Conservation (phyloP, 1,140 invertebrate species). For the Drosophila sulfurigaster region DNA sequence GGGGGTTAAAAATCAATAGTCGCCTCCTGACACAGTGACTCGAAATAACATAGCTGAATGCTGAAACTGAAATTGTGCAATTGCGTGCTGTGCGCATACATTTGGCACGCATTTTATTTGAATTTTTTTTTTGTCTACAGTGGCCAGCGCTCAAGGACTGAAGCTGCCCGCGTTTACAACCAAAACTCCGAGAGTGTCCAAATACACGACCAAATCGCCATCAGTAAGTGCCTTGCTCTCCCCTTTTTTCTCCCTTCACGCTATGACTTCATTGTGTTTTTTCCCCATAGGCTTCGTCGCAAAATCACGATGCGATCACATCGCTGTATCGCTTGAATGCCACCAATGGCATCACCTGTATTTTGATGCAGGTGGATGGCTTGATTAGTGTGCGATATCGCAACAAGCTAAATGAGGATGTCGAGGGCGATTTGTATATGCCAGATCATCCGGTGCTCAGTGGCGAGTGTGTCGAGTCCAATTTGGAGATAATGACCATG, state of each 20-base stretch:
- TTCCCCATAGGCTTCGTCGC: constrained; percentile 65
- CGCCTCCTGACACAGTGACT: constrained; percentile 64
- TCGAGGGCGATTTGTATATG: constrained; percentile 89
- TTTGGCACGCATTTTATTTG: constrained; percentile 16
- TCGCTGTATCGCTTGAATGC: constrained; percentile 88
- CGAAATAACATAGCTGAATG: constrained; percentile 25
- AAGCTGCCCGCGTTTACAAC: constrained; percentile 87
- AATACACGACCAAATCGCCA: constrained; percentile 86
- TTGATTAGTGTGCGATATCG: constrained; percentile 88
- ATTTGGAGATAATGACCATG: constrained; percentile 88
- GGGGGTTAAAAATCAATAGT: constrained; percentile 66
- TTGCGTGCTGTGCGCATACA: background rate
- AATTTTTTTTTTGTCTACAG: constrained; percentile 30
- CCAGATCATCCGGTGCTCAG: constrained; percentile 88
- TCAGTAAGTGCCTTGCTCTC: constrained; percentile 75
- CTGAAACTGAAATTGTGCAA: constrained; percentile 38
- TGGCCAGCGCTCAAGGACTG: constrained; percentile 65
- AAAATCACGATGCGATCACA: constrained; percentile 84
- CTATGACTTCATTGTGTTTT: background rate
- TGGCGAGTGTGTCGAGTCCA: constrained; percentile 89
- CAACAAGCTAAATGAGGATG: constrained; percentile 88
- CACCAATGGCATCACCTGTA: constrained; percentile 88
- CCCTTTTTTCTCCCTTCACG: too few species aligned
- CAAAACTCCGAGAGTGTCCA: constrained; percentile 86
- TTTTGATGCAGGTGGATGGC: constrained; percentile 88